Evolutionary conservation across 2,113 vertebrate species (phyloP).

Genomic region (Megaleporinus macrocephalus): DNA sequence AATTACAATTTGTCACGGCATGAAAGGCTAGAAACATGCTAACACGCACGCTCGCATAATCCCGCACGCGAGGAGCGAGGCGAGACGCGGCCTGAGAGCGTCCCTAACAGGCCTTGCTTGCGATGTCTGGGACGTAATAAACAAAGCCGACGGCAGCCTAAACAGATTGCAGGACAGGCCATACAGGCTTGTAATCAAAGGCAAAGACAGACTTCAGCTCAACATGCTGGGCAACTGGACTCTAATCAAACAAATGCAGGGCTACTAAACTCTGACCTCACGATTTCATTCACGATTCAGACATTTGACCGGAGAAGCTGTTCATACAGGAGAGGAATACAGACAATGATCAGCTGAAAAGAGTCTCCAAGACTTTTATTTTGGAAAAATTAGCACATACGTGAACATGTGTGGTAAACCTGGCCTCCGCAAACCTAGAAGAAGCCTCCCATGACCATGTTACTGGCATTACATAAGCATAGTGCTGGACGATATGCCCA

Average conservation of each 20-base stretch:
- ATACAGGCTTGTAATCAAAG: constrained; percentile 7
- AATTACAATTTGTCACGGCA: constrained; percentile 78
- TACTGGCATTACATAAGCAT: no score
- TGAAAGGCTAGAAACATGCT: constrained; percentile 55
- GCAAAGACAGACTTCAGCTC: neutral
- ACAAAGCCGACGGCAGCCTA: constrained; percentile 65
- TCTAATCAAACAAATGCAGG: neutral
- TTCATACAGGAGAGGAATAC: no score
- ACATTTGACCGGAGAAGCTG: no score
- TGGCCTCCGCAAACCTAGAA: no score
- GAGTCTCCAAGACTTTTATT: no score
- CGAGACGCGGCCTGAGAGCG: constrained; percentile 27
- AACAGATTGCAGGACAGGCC: constrained; percentile 46
- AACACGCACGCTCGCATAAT: constrained; percentile 29
- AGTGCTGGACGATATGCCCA: no score
- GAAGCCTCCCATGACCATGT: no score
- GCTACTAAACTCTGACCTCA: neutral
- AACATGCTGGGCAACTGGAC: neutral
- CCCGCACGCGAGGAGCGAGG: neutral
- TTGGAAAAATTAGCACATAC: no score
- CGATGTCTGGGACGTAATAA: constrained; percentile 68
- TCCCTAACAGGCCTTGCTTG: constrained; percentile 67
- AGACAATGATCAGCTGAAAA: no score
- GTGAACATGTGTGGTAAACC: no score
- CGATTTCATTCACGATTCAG: no score